Evolutionary conservation across 1,140 invertebrate species (phyloP).

Genomic region (Calosoma granatense): DNA sequence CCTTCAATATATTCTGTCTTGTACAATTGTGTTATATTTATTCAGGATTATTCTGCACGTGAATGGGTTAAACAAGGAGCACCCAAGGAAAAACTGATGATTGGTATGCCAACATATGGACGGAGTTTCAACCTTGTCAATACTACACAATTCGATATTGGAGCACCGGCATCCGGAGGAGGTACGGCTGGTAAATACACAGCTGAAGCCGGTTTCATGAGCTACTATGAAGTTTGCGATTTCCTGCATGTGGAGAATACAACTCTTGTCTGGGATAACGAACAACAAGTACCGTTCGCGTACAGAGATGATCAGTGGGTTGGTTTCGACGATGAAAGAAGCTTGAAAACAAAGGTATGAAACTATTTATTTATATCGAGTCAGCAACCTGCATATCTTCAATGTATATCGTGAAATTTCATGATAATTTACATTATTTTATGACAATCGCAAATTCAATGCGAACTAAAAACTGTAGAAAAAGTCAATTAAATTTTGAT

Average conservation of each 20-base stretch:
- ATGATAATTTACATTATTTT: too few species aligned
- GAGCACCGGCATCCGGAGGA: slow-evolving; percentile 78
- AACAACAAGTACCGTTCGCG: slow-evolving; percentile 90
- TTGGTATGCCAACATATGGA: slow-evolving; percentile 93
- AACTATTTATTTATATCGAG: too few species aligned
- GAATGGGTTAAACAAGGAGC: slow-evolving; percentile 93
- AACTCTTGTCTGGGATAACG: slow-evolving; percentile 91
- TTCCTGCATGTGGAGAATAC: slow-evolving; percentile 86
- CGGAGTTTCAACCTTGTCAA: slow-evolving; percentile 89
- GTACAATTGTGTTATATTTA: slow-evolving; percentile 14
- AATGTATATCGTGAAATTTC: too few species aligned
- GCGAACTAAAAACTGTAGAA: too few species aligned
- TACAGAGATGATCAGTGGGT: slow-evolving; percentile 90
- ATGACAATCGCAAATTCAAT: too few species aligned
- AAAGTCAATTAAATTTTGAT: too few species aligned
- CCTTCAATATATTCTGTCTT: too few species aligned
- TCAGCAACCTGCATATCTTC: too few species aligned
- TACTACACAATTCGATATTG: slow-evolving; percentile 81
- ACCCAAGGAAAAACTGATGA: slow-evolving; percentile 88
- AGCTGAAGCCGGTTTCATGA: slow-evolving; percentile 80
- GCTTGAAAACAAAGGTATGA: slow-evolving; percentile 80
- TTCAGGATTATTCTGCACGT: slow-evolving; percentile 76
- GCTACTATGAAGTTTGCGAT: slow-evolving; percentile 93
- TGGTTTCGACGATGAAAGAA: slow-evolving; percentile 90
- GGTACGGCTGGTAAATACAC: slow-evolving; percentile 77